phyloP scores from a whole-genome alignment of 1,140 invertebrate genomes.

The Nasonia giraulti region DNA sequence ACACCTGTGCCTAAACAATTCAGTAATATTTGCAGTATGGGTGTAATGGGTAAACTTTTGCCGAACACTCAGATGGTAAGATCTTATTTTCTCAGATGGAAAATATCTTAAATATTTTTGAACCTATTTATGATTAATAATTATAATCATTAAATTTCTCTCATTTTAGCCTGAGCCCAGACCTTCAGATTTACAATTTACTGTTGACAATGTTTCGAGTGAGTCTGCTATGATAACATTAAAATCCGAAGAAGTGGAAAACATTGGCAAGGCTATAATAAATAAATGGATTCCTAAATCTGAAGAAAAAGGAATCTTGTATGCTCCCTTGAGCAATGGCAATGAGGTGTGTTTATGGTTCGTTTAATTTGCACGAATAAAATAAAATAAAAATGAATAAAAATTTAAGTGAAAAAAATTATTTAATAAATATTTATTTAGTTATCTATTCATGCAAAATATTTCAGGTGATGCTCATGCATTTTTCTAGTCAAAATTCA shows the following conservation, averaged over 20 bases:
- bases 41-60: constrained; percentile 53
- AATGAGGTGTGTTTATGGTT: not conserved
- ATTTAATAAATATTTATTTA: not conserved
- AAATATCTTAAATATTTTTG: constrained; percentile 25
- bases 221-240: not conserved
- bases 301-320: constrained; percentile 61
- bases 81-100: no score
- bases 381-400: no score
- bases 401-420: not conserved
- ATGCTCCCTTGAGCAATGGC: not conserved
- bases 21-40: constrained; percentile 50
- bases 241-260: constrained; percentile 39
- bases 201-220: not conserved
- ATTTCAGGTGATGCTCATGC: constrained; percentile 24
- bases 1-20: constrained; percentile 52
- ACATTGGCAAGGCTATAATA: constrained; percentile 43
- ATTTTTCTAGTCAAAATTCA: constrained; percentile 48
- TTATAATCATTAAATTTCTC: not conserved
- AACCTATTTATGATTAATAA: not conserved
- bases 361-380: no score
- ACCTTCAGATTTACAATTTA: constrained; percentile 26
- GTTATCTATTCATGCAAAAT: constrained; percentile 5
- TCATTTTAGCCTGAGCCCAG: not conserved
- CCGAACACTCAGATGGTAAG: constrained; percentile 30
- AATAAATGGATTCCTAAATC: constrained; percentile 57